Percentiles rank a stretch among this genome's conserved stretches.
phyloP scores from a whole-genome alignment of 2,888 invertebrate species.

The Kryphioiulus occultus region DNA sequence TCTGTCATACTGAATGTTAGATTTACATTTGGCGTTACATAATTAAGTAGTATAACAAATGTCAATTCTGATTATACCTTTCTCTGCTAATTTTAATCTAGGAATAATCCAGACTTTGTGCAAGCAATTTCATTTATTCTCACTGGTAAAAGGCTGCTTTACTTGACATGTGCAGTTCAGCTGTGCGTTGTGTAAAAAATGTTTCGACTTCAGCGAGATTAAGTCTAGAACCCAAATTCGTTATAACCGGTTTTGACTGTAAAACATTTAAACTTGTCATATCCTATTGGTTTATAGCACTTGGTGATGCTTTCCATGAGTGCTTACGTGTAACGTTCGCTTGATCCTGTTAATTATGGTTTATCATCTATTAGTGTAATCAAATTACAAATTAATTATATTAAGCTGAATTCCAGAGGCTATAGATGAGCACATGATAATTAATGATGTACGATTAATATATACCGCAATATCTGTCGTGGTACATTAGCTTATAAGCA shows the following conservation, averaged over 20 bases:
- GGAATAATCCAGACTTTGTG: too few species aligned
- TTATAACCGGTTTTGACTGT: neutral
- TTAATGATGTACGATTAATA: neutral
- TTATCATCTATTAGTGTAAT: neutral
- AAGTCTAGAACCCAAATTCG: neutral
- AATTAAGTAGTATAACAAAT: too few species aligned
- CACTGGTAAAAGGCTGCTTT: too few species aligned
- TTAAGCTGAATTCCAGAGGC: neutral
- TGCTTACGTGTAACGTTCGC: neutral
- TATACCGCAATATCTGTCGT: conserved; percentile 11
- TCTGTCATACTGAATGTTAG: too few species aligned
- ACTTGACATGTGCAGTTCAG: too few species aligned
- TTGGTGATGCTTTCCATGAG: neutral
- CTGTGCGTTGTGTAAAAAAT: too few species aligned
- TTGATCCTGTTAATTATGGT: neutral
- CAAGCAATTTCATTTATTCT: too few species aligned
- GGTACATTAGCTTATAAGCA: conserved; percentile 19
- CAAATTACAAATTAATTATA: neutral
- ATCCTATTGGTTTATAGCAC: neutral
- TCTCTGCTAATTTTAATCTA: too few species aligned
- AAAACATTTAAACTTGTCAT: neutral
- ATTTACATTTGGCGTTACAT: too few species aligned
- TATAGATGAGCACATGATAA: neutral
- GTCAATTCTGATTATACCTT: too few species aligned
- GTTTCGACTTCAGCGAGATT: too few species aligned